A percentile compares a stretch with the other conserved stretches of the same genome.
Evolutionary conservation across 2,113 vertebrate species (phyloP).

Genomic region (Gopherus flavomarginatus): DNA sequence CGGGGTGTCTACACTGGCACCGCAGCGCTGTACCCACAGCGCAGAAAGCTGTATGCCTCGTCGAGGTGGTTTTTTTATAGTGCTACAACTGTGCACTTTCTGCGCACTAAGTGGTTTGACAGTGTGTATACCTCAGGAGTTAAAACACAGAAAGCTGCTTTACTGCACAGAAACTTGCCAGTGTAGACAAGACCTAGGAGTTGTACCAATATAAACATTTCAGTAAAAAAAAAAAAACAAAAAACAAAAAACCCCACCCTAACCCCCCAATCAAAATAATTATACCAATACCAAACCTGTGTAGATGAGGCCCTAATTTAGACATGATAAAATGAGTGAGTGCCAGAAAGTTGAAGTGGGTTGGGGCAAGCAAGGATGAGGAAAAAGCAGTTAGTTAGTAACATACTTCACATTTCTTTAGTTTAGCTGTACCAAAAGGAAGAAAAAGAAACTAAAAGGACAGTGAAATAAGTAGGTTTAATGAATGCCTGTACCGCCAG

Average conservation of each 20-base stretch:
- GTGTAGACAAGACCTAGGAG: too few species aligned
- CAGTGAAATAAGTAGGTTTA: constrained; percentile 49
- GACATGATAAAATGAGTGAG: background rate
- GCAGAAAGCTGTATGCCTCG: too few species aligned
- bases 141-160: too few species aligned
- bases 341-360: background rate
- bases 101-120: too few species aligned
- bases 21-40: too few species aligned
- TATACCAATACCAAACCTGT: rapidly evolving
- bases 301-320: background rate
- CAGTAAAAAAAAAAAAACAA: too few species aligned
- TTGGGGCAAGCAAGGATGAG: background rate
- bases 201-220: background rate
- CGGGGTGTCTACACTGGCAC: too few species aligned
- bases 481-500: constrained; percentile 43
- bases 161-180: too few species aligned
- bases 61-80: too few species aligned
- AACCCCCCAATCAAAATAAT: background rate
- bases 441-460: constrained; percentile 30
- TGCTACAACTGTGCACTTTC: too few species aligned
- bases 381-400: background rate
- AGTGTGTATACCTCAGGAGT: too few species aligned
- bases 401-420: background rate
- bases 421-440: background rate
- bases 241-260: rapidly evolving